Evolutionary conservation across 2,797 vertebrate genomes (phyloP).

Genomic region (Enteromius thamalakanensis): DNA sequence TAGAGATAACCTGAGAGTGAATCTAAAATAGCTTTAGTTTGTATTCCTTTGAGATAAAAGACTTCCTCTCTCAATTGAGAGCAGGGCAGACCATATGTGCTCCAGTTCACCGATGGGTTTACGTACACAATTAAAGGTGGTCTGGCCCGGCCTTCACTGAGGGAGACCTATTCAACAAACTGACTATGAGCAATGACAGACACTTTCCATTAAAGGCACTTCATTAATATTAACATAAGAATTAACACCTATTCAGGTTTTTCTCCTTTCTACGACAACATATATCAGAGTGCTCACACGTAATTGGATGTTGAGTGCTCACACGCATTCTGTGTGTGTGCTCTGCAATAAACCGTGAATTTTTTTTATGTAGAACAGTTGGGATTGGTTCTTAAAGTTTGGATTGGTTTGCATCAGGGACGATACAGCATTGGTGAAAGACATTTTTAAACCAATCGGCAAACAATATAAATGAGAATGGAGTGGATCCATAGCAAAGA

Average conservation of each 20-base stretch:
- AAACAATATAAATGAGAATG: not conserved
- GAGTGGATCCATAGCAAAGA: not conserved
- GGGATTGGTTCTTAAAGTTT: conserved; percentile 4
- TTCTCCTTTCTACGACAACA: conserved; percentile 42
- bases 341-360: not conserved
- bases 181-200: conserved; percentile 54
- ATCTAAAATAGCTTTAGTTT: conserved; percentile 57
- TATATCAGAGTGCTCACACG: conserved; percentile 33
- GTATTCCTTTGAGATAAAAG: conserved; percentile 57
- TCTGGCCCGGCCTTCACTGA: conserved; percentile 42
- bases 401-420: conserved; percentile 2
- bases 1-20: conserved; percentile 55
- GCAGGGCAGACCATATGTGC: conserved; percentile 47
- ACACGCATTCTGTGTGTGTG: not conserved
- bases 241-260: conserved; percentile 57
- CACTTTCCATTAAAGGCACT: conserved; percentile 56
- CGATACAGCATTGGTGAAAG: not conserved
- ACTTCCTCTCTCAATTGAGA: conserved; percentile 47
- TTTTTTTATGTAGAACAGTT: conserved; percentile 4
- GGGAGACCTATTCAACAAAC: conserved; percentile 52
- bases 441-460: not conserved
- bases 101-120: conserved; percentile 45
- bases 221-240: conserved; percentile 62
- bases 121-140: conserved; percentile 56
- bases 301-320: conserved; percentile 32